phyloP scores from a whole-genome alignment of 2,888 invertebrate species.

The Scaptomyza flava region DNA sequence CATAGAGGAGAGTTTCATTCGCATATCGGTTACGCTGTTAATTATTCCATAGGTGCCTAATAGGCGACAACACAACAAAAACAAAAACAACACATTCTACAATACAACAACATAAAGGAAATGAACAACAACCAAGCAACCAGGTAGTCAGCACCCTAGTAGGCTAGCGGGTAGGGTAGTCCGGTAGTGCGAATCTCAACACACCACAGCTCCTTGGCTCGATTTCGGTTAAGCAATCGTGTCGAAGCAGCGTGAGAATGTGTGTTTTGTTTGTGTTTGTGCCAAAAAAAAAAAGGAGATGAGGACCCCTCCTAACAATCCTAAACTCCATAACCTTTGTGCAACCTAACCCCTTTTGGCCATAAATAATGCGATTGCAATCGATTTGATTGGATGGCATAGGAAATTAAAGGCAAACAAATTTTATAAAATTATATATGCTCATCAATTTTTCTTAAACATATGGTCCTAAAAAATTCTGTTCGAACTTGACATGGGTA shows the following conservation, averaged over 20 bases:
- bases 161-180: constrained; percentile 1
- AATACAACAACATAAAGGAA: constrained; percentile 46
- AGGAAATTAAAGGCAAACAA: constrained; percentile 8
- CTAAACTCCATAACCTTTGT: constrained; percentile 7
- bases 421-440: constrained; percentile 13
- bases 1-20: constrained; percentile 38
- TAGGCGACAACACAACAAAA: constrained; percentile 51
- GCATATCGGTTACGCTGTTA: constrained; percentile 69
- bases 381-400: constrained; percentile 58
- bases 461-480: constrained; percentile 10
- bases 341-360: constrained; percentile 33
- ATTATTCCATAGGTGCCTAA: constrained; percentile 71
- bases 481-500: constrained; percentile 55
- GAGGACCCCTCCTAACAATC: not conserved
- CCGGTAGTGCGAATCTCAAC: constrained; percentile 27
- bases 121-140: constrained; percentile 49
- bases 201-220: constrained; percentile 39
- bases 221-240: constrained; percentile 50
- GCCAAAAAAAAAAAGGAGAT: constrained; percentile 3
- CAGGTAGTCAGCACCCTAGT: constrained; percentile 24
- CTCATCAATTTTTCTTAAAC: constrained; percentile 35
- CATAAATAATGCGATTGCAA: constrained; percentile 74
- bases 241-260: constrained; percentile 66
- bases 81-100: constrained; percentile 33
- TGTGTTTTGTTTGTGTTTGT: constrained; percentile 39